Percentiles rank a stretch among this genome's conserved stretches.
phyloP scores from a whole-genome alignment of 2,797 vertebrate genomes.

The Glyptemys insculpta region DNA sequence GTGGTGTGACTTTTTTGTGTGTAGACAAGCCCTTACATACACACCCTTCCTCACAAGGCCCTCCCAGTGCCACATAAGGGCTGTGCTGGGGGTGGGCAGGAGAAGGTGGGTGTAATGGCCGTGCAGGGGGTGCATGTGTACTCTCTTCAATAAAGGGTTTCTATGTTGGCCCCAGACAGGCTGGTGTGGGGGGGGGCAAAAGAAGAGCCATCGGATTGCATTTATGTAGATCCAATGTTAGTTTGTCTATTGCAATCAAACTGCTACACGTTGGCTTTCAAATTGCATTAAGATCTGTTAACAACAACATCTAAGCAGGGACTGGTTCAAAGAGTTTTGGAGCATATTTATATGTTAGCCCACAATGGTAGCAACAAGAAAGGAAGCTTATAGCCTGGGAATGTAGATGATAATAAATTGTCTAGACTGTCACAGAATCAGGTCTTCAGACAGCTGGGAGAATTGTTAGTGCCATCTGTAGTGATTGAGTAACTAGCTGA shows the following conservation, averaged over 20 bases:
- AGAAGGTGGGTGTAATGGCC: not conserved
- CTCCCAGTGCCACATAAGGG: not conserved
- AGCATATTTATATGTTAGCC: not conserved
- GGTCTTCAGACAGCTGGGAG: not conserved
- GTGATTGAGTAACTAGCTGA: not conserved
- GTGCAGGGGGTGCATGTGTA: not conserved
- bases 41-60: not conserved
- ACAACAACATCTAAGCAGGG: not conserved
- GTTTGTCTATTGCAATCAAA: not conserved
- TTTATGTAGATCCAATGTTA: not conserved
- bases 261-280: not conserved
- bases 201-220: not conserved
- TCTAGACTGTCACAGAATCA: not conserved
- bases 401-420: not conserved
- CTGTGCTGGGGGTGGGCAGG: not conserved
- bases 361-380: not conserved
- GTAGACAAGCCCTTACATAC: not conserved
- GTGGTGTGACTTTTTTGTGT: not conserved
- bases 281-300: not conserved
- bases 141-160: not conserved
- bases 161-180: accelerated
- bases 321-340: not conserved
- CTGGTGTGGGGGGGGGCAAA: not conserved
- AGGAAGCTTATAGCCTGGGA: not conserved
- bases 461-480: not conserved